Evolutionary conservation across 2,888 invertebrate species (phyloP).

Genomic region (Dendrolimus houi): DNA sequence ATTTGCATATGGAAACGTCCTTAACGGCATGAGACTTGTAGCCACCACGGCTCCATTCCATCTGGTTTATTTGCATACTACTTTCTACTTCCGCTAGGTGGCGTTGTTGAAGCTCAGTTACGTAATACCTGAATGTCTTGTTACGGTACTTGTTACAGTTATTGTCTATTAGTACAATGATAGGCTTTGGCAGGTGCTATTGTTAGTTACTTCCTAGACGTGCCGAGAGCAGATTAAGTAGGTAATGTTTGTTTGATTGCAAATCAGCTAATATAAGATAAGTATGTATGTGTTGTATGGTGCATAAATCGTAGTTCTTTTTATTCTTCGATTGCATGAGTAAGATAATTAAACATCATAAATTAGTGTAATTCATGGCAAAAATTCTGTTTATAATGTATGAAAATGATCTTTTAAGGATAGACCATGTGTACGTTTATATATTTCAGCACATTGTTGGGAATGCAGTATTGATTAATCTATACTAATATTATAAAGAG

Average conservation of each 20-base stretch:
- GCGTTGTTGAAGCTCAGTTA: slow-evolving; percentile 29
- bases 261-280: no score
- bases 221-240: background rate
- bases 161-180: slow-evolving; percentile 2
- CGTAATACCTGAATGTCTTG: slow-evolving; percentile 28
- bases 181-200: background rate
- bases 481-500: no score
- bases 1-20: slow-evolving; percentile 48
- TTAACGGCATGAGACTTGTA: slow-evolving; percentile 12
- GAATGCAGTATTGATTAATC: no score
- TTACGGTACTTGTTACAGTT: slow-evolving; percentile 5
- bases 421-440: no score
- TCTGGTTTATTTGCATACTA: slow-evolving; percentile 50
- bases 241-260: background rate
- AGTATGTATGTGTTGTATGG: no score
- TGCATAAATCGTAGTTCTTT: no score
- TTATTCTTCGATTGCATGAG: no score
- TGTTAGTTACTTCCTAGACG: background rate
- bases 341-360: no score
- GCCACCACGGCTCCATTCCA: slow-evolving; percentile 32
- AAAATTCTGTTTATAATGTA: no score
- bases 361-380: no score
- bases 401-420: no score
- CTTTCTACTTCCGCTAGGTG: slow-evolving; percentile 65
- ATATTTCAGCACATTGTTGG: no score